A percentile compares a stretch with the other conserved stretches of the same genome.
Evolutionary conservation across 2,797 vertebrate genomes (phyloP).

Genomic region (Ptychadena robeensis): DNA sequence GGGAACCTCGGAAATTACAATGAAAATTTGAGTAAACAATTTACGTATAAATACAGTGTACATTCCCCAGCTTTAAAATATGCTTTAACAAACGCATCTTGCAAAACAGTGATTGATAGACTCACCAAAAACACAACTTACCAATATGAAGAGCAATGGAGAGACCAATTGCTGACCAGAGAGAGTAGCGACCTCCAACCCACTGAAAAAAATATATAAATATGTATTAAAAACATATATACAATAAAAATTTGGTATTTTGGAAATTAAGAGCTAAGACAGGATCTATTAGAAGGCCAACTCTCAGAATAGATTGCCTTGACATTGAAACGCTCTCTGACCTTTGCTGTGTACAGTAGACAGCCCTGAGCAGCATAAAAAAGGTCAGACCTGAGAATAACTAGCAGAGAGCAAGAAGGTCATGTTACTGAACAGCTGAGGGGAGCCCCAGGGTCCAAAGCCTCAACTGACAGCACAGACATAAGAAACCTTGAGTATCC

Average conservation of each 20-base stretch:
- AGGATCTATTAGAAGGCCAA: slow-evolving; percentile 9
- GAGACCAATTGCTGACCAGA: slow-evolving; percentile 97
- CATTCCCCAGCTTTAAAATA: no score
- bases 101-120: no score
- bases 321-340: slow-evolving; percentile 69
- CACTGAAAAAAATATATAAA: slow-evolving; percentile 78
- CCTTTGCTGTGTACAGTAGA: slow-evolving; percentile 56
- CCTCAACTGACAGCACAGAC: no score
- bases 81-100: no score
- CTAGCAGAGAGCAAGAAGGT: slow-evolving; percentile 68
- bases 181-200: slow-evolving; percentile 95
- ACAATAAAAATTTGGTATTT: not conserved
- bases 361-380: slow-evolving; percentile 62
- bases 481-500: no score
- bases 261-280: not conserved
- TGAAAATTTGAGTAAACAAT: no score
- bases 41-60: no score
- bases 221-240: not conserved
- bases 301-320: slow-evolving; percentile 42
- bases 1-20: no score
- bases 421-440: slow-evolving; percentile 84
- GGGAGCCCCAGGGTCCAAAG: not conserved
- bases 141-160: slow-evolving; percentile 95
- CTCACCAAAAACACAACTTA: slow-evolving; percentile 71
- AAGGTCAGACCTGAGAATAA: slow-evolving; percentile 91